Base-by-base conservation (phyloP, 2,797 vertebrate species). In the Pteropus rufus region DNA sequence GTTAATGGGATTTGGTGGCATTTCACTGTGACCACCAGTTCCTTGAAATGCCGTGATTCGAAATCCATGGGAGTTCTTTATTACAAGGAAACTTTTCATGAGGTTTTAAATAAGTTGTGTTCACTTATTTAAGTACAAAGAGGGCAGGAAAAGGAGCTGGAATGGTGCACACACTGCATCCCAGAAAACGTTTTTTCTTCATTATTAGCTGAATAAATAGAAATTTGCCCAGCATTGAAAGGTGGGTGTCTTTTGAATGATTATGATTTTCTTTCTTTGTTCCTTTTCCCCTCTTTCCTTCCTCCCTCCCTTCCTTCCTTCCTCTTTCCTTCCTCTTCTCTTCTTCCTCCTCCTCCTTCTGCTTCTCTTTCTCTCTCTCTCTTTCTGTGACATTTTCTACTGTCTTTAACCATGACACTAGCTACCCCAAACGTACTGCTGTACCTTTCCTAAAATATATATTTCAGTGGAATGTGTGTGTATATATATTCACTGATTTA, bases 1-100 rank as follows among this genome's bases (percentile, higher is more conserved):
- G 84, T 96, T 95, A 98, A 97, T 89, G 92, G 95, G 84, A 97
- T 77, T 90, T n/a, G 93, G 92, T 93, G 44, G 81, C 34, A 5
- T 95, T 97, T 97, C 77, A 56, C 31, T 19, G 9, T 79, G 75
- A 95, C 34, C 72, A 3, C 97, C 96, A 83, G 93, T 96, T 95
- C 73, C 88, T 96, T 72, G 86, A 96, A 96, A 80, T 3, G 69
- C 70, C 58, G 64, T n/a, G 64, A 95, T 67, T 58, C 92, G 72
- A 79, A 52, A 65, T 82, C 92, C 90, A 72, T n/a, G 44, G 89
- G 52, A 95, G 72, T 69, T 93, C 73, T 95, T 97, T 97, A 95
- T 92, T 44, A 60, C 10, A 26, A 80, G 93, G 86, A 88, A 93
- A 94, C 73, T 93, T 95, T 96, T 97, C 93, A 79, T 10, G 80